A percentile compares a stretch with the other conserved stretches of the same genome.
phyloP scores from a whole-genome alignment of 1,140 invertebrate species.

The Trichonephila inaurata region DNA sequence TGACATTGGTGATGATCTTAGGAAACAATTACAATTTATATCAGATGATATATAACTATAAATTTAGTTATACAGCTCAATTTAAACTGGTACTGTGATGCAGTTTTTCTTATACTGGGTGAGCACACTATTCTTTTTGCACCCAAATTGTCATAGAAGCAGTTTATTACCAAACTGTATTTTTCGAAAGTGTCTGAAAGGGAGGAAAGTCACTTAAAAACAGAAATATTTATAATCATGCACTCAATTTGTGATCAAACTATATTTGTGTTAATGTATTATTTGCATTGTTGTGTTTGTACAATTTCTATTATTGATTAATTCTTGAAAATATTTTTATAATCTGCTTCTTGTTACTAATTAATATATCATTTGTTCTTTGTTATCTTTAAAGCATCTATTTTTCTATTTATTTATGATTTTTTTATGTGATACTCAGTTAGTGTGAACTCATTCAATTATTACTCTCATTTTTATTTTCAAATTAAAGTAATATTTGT shows the following conservation, averaged over 20 bases:
- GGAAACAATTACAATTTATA: slow-evolving; percentile 68
- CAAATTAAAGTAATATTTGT: too few species aligned
- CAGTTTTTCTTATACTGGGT: background rate
- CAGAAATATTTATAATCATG: background rate
- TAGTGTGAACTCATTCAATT: too few species aligned
- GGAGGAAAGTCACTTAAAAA: background rate
- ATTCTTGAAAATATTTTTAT: too few species aligned
- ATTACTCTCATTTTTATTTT: too few species aligned
- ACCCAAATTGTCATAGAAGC: background rate
- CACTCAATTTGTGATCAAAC: background rate
- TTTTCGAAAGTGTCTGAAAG: background rate
- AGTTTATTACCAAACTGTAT: too few species aligned
- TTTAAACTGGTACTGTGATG: background rate
- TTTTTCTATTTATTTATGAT: too few species aligned
- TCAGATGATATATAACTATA: slow-evolving; percentile 29
- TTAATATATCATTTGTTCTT: too few species aligned
- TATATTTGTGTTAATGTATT: background rate
- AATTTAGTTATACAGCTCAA: background rate
- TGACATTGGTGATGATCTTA: slow-evolving; percentile 70
- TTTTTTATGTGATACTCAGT: too few species aligned
- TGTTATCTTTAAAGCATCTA: too few species aligned
- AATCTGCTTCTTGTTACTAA: too few species aligned
- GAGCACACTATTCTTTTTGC: background rate
- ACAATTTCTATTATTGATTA: background rate
- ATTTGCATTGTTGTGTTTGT: background rate